Conservation (phyloP, 2,888 invertebrate genomes). For the Chymomyza amoena region DNA sequence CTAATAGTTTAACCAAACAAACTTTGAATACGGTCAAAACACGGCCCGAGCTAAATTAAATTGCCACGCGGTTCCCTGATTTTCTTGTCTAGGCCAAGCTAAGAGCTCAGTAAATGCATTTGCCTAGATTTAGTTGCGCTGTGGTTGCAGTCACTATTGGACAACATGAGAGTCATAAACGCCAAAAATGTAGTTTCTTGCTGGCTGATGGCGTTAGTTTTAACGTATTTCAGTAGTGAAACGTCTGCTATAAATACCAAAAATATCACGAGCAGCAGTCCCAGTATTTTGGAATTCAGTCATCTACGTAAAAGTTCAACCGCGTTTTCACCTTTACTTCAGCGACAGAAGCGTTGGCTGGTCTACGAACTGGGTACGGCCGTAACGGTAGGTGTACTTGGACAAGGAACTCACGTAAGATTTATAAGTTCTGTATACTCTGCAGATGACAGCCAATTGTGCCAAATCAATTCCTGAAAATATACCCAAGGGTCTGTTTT, state of each 20-base stretch:
- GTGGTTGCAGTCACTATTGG: slow-evolving; percentile 3
- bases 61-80: slow-evolving; percentile 36
- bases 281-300: slow-evolving; percentile 29
- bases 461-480: slow-evolving; percentile 65
- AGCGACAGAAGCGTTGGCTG: slow-evolving; percentile 69
- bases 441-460: slow-evolving; percentile 57
- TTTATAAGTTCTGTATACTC: background rate
- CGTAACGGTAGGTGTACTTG: slow-evolving; percentile 18
- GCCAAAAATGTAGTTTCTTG: background rate
- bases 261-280: slow-evolving; percentile 1
- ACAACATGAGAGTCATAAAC: background rate
- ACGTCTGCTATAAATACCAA: background rate
- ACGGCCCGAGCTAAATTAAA: slow-evolving; percentile 35
- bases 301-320: slow-evolving; percentile 35
- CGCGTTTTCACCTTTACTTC: slow-evolving; percentile 38
- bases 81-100: background rate
- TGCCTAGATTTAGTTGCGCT: slow-evolving; percentile 4
- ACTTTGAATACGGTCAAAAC: slow-evolving; percentile 28
- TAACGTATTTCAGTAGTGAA: background rate
- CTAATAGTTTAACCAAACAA: slow-evolving; percentile 50
- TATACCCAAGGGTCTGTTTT: slow-evolving; percentile 66
- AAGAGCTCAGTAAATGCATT: slow-evolving; percentile 2
- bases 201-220: slow-evolving; percentile 13
- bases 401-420: background rate
- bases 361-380: slow-evolving; percentile 71